Conservation (phyloP, 2,113 vertebrate species). For the Chunga burmeisteri region DNA sequence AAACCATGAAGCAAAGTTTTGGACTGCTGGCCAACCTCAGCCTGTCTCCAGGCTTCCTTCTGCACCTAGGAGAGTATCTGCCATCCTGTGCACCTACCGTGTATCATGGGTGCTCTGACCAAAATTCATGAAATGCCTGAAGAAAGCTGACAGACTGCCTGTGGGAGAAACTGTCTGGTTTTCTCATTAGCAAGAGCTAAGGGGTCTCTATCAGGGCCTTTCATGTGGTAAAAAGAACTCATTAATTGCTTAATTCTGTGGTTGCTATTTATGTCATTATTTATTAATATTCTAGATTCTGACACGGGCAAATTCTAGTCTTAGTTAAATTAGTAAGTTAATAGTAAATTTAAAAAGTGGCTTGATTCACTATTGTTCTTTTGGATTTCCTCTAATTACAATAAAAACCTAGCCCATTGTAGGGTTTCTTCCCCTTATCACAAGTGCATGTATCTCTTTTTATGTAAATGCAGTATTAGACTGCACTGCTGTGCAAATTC, state of each 20-base stretch:
- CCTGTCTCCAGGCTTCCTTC: neutral
- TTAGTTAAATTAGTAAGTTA: constrained; percentile 49
- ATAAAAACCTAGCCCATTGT: neutral
- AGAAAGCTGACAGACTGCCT: constrained; percentile 59
- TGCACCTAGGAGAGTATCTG: neutral
- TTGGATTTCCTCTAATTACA: constrained; percentile 29
- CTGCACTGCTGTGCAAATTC: neutral
- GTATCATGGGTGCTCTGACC: neutral
- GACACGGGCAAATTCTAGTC: constrained; percentile 18
- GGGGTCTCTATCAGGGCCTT: constrained; percentile 44
- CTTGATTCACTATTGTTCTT: constrained; percentile 34
- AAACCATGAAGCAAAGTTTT: neutral
- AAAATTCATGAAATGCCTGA: constrained; percentile 38
- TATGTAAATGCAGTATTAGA: neutral
- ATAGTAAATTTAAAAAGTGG: neutral
- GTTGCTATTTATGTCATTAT: constrained; percentile 59
- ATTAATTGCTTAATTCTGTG: constrained; percentile 59
- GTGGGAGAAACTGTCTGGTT: constrained; percentile 54
- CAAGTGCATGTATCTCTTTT: neutral
- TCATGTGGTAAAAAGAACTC: constrained; percentile 58
- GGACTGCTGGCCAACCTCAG: neutral
- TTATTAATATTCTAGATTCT: constrained; percentile 62
- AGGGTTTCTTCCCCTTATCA: neutral
- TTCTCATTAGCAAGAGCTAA: constrained; percentile 64
- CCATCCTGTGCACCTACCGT: neutral